Percentiles rank a stretch among this genome's conserved stretches.
These are phyloP conservation scores for Tachina lurida DNA, from an alignment of 2,888 invertebrate species.

Conservation along the genomic window DNA sequence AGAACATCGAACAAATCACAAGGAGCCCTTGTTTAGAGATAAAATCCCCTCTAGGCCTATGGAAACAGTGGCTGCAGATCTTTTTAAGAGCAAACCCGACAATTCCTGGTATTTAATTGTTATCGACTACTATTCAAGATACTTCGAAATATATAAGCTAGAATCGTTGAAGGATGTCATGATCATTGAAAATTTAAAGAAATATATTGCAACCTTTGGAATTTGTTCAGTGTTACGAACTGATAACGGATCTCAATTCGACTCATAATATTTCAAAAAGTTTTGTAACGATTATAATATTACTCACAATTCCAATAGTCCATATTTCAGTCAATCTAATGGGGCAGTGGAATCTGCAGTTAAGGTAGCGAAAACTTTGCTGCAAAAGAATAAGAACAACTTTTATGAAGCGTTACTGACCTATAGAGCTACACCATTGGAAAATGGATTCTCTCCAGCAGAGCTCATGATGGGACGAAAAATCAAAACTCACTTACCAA, in stretches of 20 bases:
- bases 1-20: constrained; percentile 30
- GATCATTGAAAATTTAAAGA: constrained; percentile 35
- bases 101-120: constrained; percentile 42
- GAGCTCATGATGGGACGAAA: constrained; percentile 39
- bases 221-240: constrained; percentile 36
- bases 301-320: constrained; percentile 30
- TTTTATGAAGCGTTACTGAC: background rate
- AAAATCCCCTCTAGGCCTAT: constrained; percentile 26
- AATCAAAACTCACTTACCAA: constrained; percentile 38
- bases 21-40: constrained; percentile 27
- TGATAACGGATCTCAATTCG: constrained; percentile 42
- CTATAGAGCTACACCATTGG: constrained; percentile 37
- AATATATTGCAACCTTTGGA: constrained; percentile 45
- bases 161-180: constrained; percentile 22
- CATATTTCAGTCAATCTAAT: constrained; percentile 54
- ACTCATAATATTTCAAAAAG: constrained; percentile 12
- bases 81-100: constrained; percentile 31
- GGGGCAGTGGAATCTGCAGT: constrained; percentile 25
- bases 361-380: constrained; percentile 36
- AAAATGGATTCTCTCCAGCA: constrained; percentile 30
- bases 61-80: constrained; percentile 40
- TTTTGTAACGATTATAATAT: constrained; percentile 26
- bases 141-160: constrained; percentile 46
- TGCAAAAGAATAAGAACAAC: constrained; percentile 26
- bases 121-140: constrained; percentile 49